Evolutionary conservation across 2,888 invertebrate species (phyloP).

Genomic region (Ptycholaimellus sp.): DNA sequence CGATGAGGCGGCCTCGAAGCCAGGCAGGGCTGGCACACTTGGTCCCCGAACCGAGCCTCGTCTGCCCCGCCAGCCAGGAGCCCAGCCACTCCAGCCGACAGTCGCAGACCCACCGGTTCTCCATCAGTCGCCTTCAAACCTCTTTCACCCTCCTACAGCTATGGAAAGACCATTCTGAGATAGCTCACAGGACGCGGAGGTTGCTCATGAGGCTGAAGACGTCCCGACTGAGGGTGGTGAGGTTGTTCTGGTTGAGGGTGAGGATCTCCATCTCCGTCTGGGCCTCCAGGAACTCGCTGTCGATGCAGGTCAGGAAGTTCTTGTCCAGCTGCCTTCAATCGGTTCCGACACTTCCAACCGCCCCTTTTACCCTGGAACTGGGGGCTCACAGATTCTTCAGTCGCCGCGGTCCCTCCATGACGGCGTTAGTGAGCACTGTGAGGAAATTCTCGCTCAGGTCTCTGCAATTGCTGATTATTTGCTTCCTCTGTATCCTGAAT

Average conservation of each 20-base stretch:
- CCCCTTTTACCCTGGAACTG: slow-evolving; percentile 14
- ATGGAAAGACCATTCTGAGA: too few relatives aligned
- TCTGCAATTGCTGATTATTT: too few relatives aligned
- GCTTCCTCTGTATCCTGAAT: too few relatives aligned
- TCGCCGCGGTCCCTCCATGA: slow-evolving; percentile 56
- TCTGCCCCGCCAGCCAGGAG: slow-evolving; percentile 63
- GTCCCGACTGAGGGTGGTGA: slow-evolving; percentile 66
- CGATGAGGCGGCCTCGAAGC: slow-evolving; percentile 14
- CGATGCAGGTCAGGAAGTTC: slow-evolving; percentile 75
- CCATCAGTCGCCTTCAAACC: slow-evolving; percentile 55
- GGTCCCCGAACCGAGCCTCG: slow-evolving; percentile 8
- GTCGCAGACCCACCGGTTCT: slow-evolving; percentile 91
- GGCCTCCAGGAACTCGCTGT: slow-evolving; percentile 61
- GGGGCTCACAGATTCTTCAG: slow-evolving; percentile 46
- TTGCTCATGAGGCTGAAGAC: slow-evolving; percentile 57
- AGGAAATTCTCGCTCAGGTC: slow-evolving; percentile 49
- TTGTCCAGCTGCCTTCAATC: slow-evolving; percentile 87
- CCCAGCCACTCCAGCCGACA: slow-evolving; percentile 83
- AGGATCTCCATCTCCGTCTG: slow-evolving; percentile 34
- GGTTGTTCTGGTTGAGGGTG: slow-evolving; percentile 77
- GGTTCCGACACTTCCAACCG: slow-evolving; percentile 29
- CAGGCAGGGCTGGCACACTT: slow-evolving; percentile 15
- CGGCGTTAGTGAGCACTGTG: slow-evolving; percentile 44
- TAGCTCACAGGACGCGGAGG: slow-evolving; percentile 52
- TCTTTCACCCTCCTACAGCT: neutral